A percentile compares a stretch with the other conserved stretches of the same genome.
These are phyloP conservation scores for Eupithecia vulgata DNA, from an alignment of 2,888 invertebrate genomes.

Conservation along the genomic window DNA sequence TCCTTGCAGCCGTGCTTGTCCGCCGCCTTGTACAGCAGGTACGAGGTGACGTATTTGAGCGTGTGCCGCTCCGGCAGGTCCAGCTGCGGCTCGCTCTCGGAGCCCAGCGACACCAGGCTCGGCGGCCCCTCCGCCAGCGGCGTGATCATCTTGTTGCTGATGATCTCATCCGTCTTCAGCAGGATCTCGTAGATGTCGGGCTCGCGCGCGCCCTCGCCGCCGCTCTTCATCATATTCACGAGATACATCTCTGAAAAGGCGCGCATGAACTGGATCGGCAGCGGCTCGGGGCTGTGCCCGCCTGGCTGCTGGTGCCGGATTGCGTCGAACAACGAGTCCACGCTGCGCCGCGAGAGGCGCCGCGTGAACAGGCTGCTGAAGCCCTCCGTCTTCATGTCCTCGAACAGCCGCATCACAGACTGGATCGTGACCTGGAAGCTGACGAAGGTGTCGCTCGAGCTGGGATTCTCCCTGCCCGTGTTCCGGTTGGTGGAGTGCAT, in stretches of 20 bases:
- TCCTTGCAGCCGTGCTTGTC: constrained; percentile 39
- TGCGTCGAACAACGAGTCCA: constrained; percentile 31
- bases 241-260: constrained; percentile 36
- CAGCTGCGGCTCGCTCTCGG: constrained; percentile 34
- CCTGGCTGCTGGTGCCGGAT: constrained; percentile 34
- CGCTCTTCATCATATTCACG: constrained; percentile 35
- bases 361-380: constrained; percentile 34
- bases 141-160: constrained; percentile 34
- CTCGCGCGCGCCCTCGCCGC: constrained; percentile 32
- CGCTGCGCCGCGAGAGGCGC: constrained; percentile 30
- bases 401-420: constrained; percentile 46
- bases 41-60: constrained; percentile 38
- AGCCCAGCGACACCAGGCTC: constrained; percentile 32
- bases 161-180: constrained; percentile 36
- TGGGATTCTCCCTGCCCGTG: constrained; percentile 44
- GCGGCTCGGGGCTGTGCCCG: constrained; percentile 30
- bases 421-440: constrained; percentile 49
- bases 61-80: constrained; percentile 36
- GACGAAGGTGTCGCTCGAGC: constrained; percentile 46
- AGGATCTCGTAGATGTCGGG: constrained; percentile 36
- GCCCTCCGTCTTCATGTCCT: constrained; percentile 42
- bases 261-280: constrained; percentile 37
- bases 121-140: constrained; percentile 23
- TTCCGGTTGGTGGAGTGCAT: constrained; percentile 47
- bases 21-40: constrained; percentile 36